These are phyloP conservation scores for Sycobia sp. DNA, from an alignment of 1,140 invertebrate species.

Conservation along the genomic window DNA sequence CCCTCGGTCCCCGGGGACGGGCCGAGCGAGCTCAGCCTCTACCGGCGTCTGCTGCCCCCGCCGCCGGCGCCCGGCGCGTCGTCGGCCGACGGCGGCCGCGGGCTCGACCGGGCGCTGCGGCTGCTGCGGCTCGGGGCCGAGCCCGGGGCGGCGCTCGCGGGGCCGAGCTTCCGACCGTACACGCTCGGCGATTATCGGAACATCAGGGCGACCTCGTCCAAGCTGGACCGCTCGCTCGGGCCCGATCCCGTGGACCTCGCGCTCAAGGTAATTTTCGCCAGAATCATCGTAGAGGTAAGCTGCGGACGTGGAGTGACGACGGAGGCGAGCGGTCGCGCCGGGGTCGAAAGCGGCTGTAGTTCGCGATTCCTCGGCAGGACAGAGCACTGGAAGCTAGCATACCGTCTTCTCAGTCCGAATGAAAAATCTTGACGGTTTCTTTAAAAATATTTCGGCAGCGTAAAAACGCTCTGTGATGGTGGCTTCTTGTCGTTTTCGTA, in stretches of 20 bases:
- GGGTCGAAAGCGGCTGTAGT: too few relatives aligned
- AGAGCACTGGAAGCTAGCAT: too few relatives aligned
- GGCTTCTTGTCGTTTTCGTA: too few relatives aligned
- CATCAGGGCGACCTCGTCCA: slow-evolving; percentile 32
- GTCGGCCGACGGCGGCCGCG: neutral
- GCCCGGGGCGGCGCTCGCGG: too few relatives aligned
- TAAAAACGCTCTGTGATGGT: too few relatives aligned
- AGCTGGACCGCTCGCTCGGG: slow-evolving; percentile 47
- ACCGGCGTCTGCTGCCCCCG: slow-evolving; percentile 44
- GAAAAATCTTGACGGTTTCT: too few relatives aligned
- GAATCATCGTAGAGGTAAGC: neutral
- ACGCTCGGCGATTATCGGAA: slow-evolving; percentile 42
- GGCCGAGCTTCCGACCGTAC: slow-evolving; percentile 41
- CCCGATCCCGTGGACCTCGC: slow-evolving; percentile 39
- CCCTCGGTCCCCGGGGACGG: slow-evolving; percentile 44
- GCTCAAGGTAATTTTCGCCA: slow-evolving; percentile 34
- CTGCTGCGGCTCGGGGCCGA: neutral
- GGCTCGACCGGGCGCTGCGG: slow-evolving; percentile 2
- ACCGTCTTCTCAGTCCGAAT: too few relatives aligned
- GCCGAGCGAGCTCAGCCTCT: slow-evolving; percentile 48
- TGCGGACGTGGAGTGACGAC: neutral
- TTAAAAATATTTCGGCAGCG: too few relatives aligned
- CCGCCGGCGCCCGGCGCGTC: slow-evolving; percentile 31
- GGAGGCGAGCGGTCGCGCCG: too few relatives aligned
- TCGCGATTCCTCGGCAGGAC: too few relatives aligned